Evolutionary conservation across 1,140 invertebrate species (phyloP), one percentile per base, ranked within the genome.

Genomic region (Cyphomyrmex costatus): DNA sequence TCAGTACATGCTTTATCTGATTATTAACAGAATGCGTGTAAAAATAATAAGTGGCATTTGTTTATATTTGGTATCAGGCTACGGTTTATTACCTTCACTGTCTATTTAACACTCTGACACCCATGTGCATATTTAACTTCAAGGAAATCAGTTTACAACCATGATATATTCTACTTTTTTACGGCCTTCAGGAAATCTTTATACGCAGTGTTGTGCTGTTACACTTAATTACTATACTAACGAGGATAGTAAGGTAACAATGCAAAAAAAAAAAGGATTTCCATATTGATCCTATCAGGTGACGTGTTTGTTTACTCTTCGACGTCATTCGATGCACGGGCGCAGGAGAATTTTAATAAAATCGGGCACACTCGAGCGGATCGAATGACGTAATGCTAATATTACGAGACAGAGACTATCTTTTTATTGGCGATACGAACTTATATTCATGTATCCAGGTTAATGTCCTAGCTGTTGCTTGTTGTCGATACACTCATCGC

Each of bases 1-100:
- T 10, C 36, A 42, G 36, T 1, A 14, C 3, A 30, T 0, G 16
- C 21, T 53, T 46, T 24, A n/a, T 30, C 14, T 51, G 27, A n/a
- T 79, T 66, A 46, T 82, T 36, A 60, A 71, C 33, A 21, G 33
- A 71, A 46, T 5, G 66, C 33, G 51, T 30, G 53, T 82, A 82
- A 83, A 74, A 83, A 83, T 61, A 83, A 73, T 42, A 83, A 3
- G 19, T 24, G 36, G 19, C 30, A 73, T 83, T 74, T 4, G 79
- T 61, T 14, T 82, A 82, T 82, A 60, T 83, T 83, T 74, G 42
- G 24, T 33, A 49, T 60, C 24, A 58, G 36, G 68, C 56, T 60
- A 24, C 19, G 14, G 6, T 30, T 36, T 30, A 30, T 71, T 58
- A 60, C 66, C 79, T 82, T 82, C 66, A 71, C 27, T 33, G 68